Percentiles rank a stretch among this genome's conserved stretches.
phyloP scores from a whole-genome alignment of 35 echinoderm and acorn worm species.

The Ophioderma brevispina region DNA sequence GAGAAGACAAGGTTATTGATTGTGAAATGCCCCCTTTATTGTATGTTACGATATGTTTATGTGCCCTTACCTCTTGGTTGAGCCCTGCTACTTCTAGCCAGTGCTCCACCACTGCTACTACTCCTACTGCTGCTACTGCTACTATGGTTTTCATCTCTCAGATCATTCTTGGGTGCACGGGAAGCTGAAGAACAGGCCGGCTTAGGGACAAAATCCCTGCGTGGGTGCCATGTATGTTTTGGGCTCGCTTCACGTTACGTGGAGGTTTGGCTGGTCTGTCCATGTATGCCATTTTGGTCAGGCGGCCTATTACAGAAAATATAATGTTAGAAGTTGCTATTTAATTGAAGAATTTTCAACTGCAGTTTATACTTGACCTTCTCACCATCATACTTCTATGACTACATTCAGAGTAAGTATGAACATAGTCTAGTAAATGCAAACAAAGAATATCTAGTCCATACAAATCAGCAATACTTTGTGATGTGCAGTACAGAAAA shows the following conservation, averaged over 20 bases:
- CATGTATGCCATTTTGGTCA: conserved; percentile 86
- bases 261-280: conserved; percentile 83
- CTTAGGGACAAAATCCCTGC: background rate
- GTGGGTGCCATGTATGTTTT: conserved; percentile 68
- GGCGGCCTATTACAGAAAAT: conserved; percentile 65
- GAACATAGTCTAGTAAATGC: no score
- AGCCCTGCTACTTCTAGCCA: background rate
- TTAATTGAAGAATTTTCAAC: no score
- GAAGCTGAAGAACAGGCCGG: background rate
- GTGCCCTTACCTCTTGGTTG: background rate
- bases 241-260: conserved; percentile 74
- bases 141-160: background rate
- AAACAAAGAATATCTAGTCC: no score
- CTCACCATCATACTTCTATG: no score
- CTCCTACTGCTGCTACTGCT: background rate
- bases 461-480: no score
- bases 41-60: no score
- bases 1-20: no score
- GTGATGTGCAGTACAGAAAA: no score
- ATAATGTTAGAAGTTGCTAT: no score
- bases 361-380: no score
- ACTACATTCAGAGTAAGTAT: no score
- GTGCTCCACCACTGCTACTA: background rate
- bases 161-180: conserved; percentile 10
- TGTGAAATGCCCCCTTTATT: no score